phyloP scores from a whole-genome alignment of 1,140 invertebrate genomes.

The Sitophilus oryzae region DNA sequence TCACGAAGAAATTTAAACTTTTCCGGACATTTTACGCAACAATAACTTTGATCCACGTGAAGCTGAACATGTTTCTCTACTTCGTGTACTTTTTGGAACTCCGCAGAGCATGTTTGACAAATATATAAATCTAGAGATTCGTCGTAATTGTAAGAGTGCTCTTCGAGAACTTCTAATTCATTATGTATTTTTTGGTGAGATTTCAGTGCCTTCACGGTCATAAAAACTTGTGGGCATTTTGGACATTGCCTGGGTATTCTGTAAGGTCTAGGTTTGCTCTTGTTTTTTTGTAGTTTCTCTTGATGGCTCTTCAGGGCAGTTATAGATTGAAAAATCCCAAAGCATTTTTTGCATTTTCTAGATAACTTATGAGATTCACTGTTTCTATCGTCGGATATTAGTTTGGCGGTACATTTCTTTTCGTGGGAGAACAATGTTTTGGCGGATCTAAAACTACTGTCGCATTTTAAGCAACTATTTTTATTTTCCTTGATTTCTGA shows the following conservation, averaged over 20 bases:
- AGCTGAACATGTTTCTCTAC: conserved; percentile 35
- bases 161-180: conserved; percentile 3
- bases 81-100: conserved; percentile 19
- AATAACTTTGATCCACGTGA: conserved; percentile 23
- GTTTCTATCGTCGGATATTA: no score
- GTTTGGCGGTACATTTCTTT: no score
- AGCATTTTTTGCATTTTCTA: conserved; percentile 16
- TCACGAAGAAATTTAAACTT: conserved; percentile 20
- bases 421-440: no score
- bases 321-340: conserved; percentile 3
- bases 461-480: no score
- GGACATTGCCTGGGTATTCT: conserved; percentile 6
- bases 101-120: conserved; percentile 25
- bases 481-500: no score
- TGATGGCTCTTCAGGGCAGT: conserved; percentile 1
- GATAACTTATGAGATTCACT: no score
- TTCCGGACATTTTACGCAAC: conserved; percentile 20
- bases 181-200: conserved; percentile 19
- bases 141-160: conserved; percentile 24
- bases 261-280: background rate
- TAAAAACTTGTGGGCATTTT: conserved; percentile 11
- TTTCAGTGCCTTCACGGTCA: conserved; percentile 14
- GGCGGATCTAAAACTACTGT: no score
- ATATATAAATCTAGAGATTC: conserved; percentile 18
- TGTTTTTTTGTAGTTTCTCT: background rate